phyloP scores from a whole-genome alignment of 1,140 invertebrate genomes.

The Zaprionus capensis region DNA sequence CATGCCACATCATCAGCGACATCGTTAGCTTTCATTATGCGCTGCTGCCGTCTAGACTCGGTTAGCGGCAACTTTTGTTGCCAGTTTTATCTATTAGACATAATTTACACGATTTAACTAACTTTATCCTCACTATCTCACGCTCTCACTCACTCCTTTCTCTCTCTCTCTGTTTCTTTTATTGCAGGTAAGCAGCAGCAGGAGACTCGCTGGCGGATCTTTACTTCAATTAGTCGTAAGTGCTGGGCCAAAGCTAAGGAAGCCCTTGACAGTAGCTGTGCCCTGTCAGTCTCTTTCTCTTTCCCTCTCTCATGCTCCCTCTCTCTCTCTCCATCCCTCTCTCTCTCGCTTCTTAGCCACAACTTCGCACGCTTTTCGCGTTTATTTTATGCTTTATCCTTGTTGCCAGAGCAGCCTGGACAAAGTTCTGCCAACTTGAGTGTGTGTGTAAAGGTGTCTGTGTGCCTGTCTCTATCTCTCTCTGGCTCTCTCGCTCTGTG shows the following conservation, averaged over 20 bases:
- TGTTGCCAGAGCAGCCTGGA: conserved; percentile 18
- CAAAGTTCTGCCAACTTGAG: conserved; percentile 35
- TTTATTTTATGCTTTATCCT: conserved; percentile 54
- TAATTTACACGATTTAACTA: conserved; percentile 80
- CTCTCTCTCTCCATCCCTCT: conserved; percentile 9
- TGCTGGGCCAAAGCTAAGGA: conserved; percentile 47
- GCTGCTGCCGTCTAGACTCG: conserved; percentile 50
- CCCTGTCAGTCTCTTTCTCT: conserved; percentile 7
- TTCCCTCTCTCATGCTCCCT: background rate
- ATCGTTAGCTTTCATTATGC: conserved; percentile 53
- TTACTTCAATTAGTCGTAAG: conserved; percentile 80
- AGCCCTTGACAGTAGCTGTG: conserved; percentile 4
- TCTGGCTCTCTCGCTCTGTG: background rate
- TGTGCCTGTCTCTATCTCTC: conserved; percentile 7
- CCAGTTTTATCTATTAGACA: conserved; percentile 74
- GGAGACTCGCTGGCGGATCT: conserved; percentile 13
- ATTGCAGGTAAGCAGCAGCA: conserved; percentile 66
- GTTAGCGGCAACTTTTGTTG: conserved; percentile 44
- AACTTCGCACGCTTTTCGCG: conserved; percentile 48
- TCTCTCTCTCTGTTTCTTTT: conserved; percentile 21
- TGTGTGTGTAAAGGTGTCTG: conserved; percentile 4
- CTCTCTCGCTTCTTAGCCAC: conserved; percentile 4
- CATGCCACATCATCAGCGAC: conserved; percentile 17
- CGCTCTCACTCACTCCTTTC: conserved; percentile 12
- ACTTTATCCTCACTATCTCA: conserved; percentile 52